phyloP scores from a whole-genome alignment of 2,888 invertebrate species.

The Apodemia duryi region DNA sequence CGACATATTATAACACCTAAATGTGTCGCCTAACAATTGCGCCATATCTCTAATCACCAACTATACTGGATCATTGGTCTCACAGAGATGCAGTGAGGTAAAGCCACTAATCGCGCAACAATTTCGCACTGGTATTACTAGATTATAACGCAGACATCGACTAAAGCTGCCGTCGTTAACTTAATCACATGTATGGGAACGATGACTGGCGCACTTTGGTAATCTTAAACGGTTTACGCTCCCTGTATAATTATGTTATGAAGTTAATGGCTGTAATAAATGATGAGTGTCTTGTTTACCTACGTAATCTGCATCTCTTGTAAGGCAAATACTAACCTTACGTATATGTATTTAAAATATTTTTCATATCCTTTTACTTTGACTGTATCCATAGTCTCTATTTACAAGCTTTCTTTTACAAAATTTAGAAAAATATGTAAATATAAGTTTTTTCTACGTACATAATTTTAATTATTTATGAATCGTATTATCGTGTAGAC shows the following conservation, averaged over 20 bases:
- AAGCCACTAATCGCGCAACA: slow-evolving; percentile 25
- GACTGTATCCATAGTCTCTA: too few species aligned
- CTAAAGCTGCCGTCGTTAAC: slow-evolving; percentile 42
- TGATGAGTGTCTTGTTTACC: slow-evolving; percentile 1
- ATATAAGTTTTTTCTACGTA: too few species aligned
- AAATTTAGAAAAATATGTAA: too few species aligned
- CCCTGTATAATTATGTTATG: slow-evolving; percentile 3
- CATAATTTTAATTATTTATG: too few species aligned
- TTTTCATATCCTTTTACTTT: background rate
- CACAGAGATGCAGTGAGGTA: slow-evolving; percentile 10
- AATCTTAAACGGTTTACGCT: slow-evolving; percentile 7
- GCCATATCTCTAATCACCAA: background rate
- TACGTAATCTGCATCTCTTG: background rate
- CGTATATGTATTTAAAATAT: background rate
- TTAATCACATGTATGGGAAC: slow-evolving; percentile 52
- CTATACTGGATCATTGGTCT: background rate
- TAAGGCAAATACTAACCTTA: background rate
- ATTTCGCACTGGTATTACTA: slow-evolving; percentile 41
- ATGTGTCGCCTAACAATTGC: background rate
- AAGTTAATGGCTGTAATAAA: slow-evolving; percentile 8
- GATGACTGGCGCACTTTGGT: slow-evolving; percentile 33
- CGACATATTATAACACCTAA: background rate
- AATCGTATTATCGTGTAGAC: too few species aligned
- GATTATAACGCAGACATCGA: slow-evolving; percentile 29
- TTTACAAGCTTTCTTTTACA: too few species aligned